Evolutionary conservation across 1,140 invertebrate species (phyloP).

Genomic region (Tribolium madens): DNA sequence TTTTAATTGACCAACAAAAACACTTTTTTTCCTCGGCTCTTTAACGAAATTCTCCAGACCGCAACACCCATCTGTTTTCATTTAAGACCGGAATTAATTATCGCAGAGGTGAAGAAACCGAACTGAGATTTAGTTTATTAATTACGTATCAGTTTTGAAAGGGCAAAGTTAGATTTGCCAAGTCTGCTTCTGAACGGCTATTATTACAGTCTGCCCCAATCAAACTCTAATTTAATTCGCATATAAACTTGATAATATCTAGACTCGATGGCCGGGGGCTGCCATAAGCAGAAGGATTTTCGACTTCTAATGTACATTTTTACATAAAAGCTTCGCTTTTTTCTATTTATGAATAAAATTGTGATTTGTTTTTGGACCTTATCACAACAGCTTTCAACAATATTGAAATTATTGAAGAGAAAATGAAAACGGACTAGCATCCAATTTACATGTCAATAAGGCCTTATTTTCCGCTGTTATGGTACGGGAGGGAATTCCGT

Average conservation of each 20-base stretch:
- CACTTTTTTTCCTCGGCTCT: constrained; percentile 30
- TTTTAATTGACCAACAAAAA: constrained; percentile 33
- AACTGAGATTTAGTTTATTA: constrained; percentile 19
- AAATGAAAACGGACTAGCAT: constrained; percentile 12
- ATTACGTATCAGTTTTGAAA: constrained; percentile 8
- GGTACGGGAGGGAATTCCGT: constrained; percentile 1
- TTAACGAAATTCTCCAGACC: constrained; percentile 23
- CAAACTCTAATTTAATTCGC: constrained; percentile 43
- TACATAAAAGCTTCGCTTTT: not conserved
- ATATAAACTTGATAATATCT: constrained; percentile 42
- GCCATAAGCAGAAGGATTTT: too few species aligned
- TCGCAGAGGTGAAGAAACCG: too few species aligned
- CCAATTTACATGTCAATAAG: constrained; percentile 32
- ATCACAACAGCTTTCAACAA: not conserved
- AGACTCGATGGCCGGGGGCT: not conserved
- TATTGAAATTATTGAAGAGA: constrained; percentile 7
- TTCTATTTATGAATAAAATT: constrained; percentile 30
- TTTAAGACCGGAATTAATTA: constrained; percentile 19
- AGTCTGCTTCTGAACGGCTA: constrained; percentile 42
- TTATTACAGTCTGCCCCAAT: constrained; percentile 39
- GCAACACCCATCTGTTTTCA: constrained; percentile 15
- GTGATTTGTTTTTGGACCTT: constrained; percentile 16
- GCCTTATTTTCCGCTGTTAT: constrained; percentile 17
- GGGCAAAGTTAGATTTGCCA: not conserved
- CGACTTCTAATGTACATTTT: too few species aligned